A percentile compares a stretch with the other conserved stretches of the same genome.
Conservation (phyloP, 2,797 vertebrate genomes). For the Tolypeutes matacus region DNA sequence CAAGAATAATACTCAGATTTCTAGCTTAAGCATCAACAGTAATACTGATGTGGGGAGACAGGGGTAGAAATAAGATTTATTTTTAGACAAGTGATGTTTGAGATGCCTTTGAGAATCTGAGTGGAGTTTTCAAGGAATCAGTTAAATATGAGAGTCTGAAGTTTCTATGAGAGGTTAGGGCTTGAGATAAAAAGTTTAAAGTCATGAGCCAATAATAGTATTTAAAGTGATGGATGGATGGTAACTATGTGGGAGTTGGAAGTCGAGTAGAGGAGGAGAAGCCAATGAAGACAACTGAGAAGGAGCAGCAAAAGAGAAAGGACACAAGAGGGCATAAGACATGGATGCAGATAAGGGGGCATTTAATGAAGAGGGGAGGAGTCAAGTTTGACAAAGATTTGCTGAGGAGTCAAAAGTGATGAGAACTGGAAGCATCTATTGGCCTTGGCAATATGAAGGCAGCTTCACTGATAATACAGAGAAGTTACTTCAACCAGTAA, state of each 20-base stretch:
- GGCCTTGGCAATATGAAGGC: too few species aligned
- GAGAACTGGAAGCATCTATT: too few species aligned
- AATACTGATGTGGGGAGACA: rapidly evolving
- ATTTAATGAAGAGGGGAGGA: too few species aligned
- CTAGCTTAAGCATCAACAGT: rapidly evolving
- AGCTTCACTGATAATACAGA: too few species aligned
- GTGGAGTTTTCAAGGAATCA: neutral
- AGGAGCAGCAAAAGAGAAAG: rapidly evolving
- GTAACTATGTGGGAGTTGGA: neutral
- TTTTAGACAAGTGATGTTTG: neutral
- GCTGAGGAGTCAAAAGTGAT: too few species aligned
- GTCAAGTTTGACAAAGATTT: too few species aligned
- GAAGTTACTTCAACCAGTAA: too few species aligned
- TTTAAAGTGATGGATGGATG: neutral
- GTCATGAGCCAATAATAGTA: neutral
- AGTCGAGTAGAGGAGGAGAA: neutral
- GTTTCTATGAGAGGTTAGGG: neutral
- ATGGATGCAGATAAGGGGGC: too few species aligned
- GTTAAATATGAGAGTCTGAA: neutral
- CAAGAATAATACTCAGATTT: neutral
- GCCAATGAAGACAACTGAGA: neutral
- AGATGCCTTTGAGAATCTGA: neutral
- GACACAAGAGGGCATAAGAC: rapidly evolving
- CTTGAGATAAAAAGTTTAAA: neutral
- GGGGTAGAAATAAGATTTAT: neutral